A percentile compares a stretch with the other conserved stretches of the same genome.
These are phyloP conservation scores for Micromesistius poutassou DNA, from an alignment of 2,797 vertebrate genomes.

Conservation along the genomic window DNA sequence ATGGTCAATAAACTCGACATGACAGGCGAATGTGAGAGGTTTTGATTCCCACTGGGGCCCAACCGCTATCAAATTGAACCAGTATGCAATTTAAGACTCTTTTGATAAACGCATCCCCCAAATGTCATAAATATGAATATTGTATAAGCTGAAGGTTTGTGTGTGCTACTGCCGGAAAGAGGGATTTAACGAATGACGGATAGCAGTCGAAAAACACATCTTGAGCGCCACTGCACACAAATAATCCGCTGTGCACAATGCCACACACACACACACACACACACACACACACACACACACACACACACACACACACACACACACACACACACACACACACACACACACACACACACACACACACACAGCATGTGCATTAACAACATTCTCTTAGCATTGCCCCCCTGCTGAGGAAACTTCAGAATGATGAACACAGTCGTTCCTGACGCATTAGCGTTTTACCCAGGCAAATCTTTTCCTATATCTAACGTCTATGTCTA, in stretches of 20 bases:
- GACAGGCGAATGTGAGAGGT: neutral
- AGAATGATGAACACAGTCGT: neutral
- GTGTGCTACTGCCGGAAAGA: neutral
- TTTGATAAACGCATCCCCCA: neutral
- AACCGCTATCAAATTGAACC: neutral
- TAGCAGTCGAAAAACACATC: neutral
- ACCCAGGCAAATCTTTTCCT: neutral
- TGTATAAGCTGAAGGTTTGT: neutral
- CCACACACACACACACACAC: neutral
- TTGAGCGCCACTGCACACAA: neutral
- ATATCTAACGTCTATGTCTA: neutral
- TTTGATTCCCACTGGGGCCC: neutral
- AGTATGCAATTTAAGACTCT: neutral
- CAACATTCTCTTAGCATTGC: neutral
- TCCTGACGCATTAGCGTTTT: neutral
- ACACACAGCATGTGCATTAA: neutral
- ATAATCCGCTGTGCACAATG: neutral
- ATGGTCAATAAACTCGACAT: neutral
- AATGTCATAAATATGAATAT: neutral
- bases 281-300: too few species aligned
- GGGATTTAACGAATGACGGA: neutral
- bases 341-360: neutral
- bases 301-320: slow-evolving; percentile 2
- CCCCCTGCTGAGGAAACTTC: slow-evolving; percentile 2
- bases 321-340: neutral